Conservation (phyloP, 2,797 vertebrate species). For the Pristis pectinata region DNA sequence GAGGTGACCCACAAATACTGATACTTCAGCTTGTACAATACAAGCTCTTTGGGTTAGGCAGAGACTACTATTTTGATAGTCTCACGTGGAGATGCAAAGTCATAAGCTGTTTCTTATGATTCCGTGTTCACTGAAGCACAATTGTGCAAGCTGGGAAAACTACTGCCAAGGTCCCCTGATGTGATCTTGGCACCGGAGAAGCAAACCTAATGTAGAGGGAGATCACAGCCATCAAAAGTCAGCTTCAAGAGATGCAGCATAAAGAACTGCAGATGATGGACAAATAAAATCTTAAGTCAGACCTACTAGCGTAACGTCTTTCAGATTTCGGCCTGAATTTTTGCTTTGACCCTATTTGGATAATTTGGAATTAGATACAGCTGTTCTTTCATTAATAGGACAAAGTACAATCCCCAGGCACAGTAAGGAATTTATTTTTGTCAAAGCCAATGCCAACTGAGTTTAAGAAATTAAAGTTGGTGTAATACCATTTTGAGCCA, state of each 20-base stretch:
- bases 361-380: neutral
- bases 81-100: neutral
- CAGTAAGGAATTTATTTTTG: neutral
- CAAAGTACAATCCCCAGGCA: neutral
- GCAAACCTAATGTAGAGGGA: neutral
- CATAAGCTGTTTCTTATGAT: slow-evolving; percentile 10
- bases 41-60: neutral
- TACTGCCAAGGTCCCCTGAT: slow-evolving; percentile 7
- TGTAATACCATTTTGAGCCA: neutral
- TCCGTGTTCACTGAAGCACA: slow-evolving; percentile 16
- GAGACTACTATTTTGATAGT: neutral
- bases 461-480: slow-evolving; percentile 14
- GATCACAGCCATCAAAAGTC: neutral
- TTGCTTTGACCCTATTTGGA: neutral
- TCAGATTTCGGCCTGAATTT: neutral
- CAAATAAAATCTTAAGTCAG: neutral
- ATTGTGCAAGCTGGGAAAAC: slow-evolving; percentile 19
- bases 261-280: neutral
- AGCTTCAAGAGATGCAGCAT: neutral
- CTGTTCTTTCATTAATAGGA: neutral
- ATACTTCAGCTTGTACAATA: neutral
- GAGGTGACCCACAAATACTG: neutral
- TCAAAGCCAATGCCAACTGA: neutral
- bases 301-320: neutral
- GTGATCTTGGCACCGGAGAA: neutral